Percentiles rank a stretch among this genome's conserved stretches.
Evolutionary conservation across 1,140 invertebrate genomes (phyloP).

Genomic region (Lineus longissimus): DNA sequence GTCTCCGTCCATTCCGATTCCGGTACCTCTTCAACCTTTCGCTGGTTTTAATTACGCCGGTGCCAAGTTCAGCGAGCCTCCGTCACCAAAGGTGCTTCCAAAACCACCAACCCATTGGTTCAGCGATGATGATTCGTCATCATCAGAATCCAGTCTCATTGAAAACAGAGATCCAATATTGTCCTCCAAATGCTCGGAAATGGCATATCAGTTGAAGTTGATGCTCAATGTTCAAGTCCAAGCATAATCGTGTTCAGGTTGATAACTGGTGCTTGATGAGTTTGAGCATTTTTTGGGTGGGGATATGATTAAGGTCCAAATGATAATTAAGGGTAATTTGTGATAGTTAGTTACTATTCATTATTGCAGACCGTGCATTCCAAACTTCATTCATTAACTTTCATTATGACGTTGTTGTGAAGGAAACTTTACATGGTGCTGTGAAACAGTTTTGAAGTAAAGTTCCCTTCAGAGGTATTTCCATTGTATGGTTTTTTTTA

Average conservation of each 20-base stretch:
- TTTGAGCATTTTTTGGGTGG: too few species aligned
- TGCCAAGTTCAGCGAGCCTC: conserved; percentile 63
- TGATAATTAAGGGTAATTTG: too few species aligned
- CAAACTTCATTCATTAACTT: too few species aligned
- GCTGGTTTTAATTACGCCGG: conserved; percentile 56
- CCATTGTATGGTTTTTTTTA: too few species aligned
- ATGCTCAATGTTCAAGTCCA: conserved; percentile 58
- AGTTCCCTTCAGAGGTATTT: too few species aligned
- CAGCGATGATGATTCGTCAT: conserved; percentile 13
- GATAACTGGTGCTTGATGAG: background rate
- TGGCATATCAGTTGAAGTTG: conserved; percentile 59
- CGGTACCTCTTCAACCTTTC: background rate
- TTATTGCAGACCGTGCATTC: too few species aligned
- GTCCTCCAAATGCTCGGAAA: conserved; percentile 28
- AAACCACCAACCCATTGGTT: conserved; percentile 63
- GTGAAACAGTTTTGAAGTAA: too few species aligned
- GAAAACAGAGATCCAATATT: background rate
- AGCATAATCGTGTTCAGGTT: conserved; percentile 9
- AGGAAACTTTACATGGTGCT: too few species aligned
- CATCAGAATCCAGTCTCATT: conserved; percentile 13
- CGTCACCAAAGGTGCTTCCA: conserved; percentile 60
- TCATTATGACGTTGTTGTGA: too few species aligned
- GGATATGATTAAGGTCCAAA: too few species aligned
- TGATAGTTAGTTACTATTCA: too few species aligned
- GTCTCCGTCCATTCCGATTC: background rate